These are phyloP conservation scores for Dicentrarchus labrax DNA, from an alignment of 2,113 vertebrate species.

Conservation along the genomic window DNA sequence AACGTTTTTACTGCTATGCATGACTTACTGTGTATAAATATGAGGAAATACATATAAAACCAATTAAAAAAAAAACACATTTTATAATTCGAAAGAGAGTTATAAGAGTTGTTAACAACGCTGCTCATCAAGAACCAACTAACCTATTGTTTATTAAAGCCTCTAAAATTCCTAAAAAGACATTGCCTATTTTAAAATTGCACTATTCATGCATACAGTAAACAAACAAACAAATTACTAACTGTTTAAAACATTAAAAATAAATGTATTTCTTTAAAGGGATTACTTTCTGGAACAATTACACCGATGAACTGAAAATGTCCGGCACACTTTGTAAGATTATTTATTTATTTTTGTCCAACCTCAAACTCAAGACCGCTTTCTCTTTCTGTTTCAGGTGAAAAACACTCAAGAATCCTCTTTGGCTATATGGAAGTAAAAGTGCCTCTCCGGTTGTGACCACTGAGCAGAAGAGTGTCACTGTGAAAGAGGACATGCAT, in stretches of 20 bases:
- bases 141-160: not conserved
- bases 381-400: constrained; percentile 46
- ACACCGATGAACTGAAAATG: not conserved
- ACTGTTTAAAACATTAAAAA: not conserved
- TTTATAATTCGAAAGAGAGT: not conserved
- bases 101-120: not conserved
- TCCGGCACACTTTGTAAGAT: not conserved
- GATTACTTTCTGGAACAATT: not conserved
- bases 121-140: not conserved
- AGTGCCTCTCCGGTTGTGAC: constrained; percentile 44
- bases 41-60: not conserved
- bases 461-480: constrained; percentile 10
- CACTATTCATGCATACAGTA: no score
- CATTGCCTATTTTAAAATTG: not conserved
- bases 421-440: constrained; percentile 1
- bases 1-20: no score
- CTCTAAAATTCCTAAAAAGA: not conserved
- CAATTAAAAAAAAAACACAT: not conserved
- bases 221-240: constrained; percentile 7
- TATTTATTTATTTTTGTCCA: not conserved
- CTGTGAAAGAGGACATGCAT: constrained; percentile 78
- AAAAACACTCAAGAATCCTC: not conserved
- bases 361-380: not conserved
- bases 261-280: not conserved
- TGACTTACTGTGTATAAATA: not conserved